These are phyloP conservation scores for Lypha dubia DNA, from an alignment of 2,888 invertebrate species.

Conservation along the genomic window DNA sequence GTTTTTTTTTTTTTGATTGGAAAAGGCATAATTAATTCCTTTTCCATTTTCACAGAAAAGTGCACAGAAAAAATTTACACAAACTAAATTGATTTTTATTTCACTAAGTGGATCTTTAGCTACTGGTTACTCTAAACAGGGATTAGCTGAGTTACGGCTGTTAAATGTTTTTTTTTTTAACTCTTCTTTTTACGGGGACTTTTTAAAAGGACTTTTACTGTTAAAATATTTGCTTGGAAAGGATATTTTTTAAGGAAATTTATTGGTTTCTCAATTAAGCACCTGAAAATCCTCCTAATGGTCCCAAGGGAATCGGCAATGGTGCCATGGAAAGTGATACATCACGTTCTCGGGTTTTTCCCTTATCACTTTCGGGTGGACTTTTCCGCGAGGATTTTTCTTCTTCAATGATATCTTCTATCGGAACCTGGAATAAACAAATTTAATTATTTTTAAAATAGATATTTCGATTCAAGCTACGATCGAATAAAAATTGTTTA, in stretches of 20 bases:
- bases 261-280: slow-evolving; percentile 73
- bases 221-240: slow-evolving; percentile 41
- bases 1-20: slow-evolving; percentile 11
- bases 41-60: slow-evolving; percentile 37
- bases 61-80: slow-evolving; percentile 45
- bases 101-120: slow-evolving; percentile 54
- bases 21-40: neutral
- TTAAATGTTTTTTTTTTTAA: slow-evolving; percentile 38
- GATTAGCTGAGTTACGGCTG: slow-evolving; percentile 18
- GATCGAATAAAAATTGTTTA: too few species aligned
- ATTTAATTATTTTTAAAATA: neutral
- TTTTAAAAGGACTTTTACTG: slow-evolving; percentile 76
- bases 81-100: slow-evolving; percentile 47
- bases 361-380: slow-evolving; percentile 88
- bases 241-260: slow-evolving; percentile 20
- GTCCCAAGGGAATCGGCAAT: slow-evolving; percentile 83
- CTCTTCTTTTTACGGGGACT: slow-evolving; percentile 44
- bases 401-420: slow-evolving; percentile 89
- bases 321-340: slow-evolving; percentile 83
- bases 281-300: slow-evolving; percentile 83
- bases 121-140: slow-evolving; percentile 55
- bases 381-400: slow-evolving; percentile 86
- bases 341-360: slow-evolving; percentile 87
- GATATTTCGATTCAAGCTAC: too few species aligned
- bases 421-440: slow-evolving; percentile 84